Percentiles rank a stretch among this genome's conserved stretches.
Conservation (phyloP, 2,888 invertebrate species). For the Tipula lateralis region DNA sequence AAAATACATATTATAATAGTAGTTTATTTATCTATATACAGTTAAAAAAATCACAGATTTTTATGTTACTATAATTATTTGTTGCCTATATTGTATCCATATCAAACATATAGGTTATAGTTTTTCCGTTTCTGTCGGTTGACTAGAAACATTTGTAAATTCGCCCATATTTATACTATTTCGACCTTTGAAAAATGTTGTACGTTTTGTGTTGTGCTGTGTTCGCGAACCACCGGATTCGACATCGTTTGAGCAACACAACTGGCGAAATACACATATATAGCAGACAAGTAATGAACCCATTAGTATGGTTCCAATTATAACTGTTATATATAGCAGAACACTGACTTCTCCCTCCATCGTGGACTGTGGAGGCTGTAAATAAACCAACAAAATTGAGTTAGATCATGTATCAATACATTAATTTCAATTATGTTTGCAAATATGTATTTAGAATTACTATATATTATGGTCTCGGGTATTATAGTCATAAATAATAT, state of each 20-base stretch:
- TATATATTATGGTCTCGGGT: no score
- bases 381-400: background rate
- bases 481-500: no score
- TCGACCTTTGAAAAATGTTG: conserved; percentile 39
- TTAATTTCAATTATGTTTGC: background rate
- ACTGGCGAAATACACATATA: conserved; percentile 59
- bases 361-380: background rate
- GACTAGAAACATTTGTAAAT: conserved; percentile 56
- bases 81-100: background rate
- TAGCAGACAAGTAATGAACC: conserved; percentile 62
- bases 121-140: conserved; percentile 56
- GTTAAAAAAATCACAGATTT: conserved; percentile 20
- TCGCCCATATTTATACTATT: conserved; percentile 59
- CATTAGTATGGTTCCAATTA: conserved; percentile 57
- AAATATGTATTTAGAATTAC: background rate
- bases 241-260: conserved; percentile 56
- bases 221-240: conserved; percentile 40
- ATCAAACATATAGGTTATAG: background rate
- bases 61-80: background rate
- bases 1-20: background rate
- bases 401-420: background rate
- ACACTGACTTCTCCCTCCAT: conserved; percentile 57
- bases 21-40: background rate
- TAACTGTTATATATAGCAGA: conserved; percentile 56
- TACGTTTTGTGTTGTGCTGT: conserved; percentile 35